Evolutionary conservation across 2,888 invertebrate species (phyloP), one percentile per base, ranked within the genome.

Genomic region (Plutella xylostella): DNA sequence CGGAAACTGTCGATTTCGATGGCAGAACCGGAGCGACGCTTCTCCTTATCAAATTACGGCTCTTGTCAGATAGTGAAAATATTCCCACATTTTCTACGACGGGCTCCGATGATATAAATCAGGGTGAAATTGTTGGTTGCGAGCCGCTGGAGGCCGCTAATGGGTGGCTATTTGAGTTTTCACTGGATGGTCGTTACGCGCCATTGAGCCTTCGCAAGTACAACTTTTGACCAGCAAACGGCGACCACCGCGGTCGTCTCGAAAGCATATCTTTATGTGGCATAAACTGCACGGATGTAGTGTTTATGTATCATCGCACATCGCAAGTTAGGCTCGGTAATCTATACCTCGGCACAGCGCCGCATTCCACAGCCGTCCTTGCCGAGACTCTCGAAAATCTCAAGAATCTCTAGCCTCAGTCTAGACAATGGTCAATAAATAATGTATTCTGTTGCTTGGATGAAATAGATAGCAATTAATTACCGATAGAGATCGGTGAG

Each of bases 1-100:
- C 65, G 75, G 75, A 76, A 72, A 83, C 80, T 82, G 77, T 82
- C 80, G 76, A 70, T 83, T 82, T 82, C 80, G 68, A 73, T 70
- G 58, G 62, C 49, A 58, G 51, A 68, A 70, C 69, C 68, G 66
- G 72, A 71, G 73, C 70, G 72, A 77, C 73, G 80, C 74, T 76
- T 73, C 76, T 66, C 64, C 74, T 75, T 72, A 80, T 82, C 78
- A 82, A 82, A 82, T 80, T 76, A 72, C 69, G 61, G 68, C 68
- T 68, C 64, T 66, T 57, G 37, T 40, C 25, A 44, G 40, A 63
- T 66, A 72, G 77, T 78, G 79, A 79, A 83, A 79, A 80, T 78
- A 68, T 80, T 79, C 79, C 75, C 79, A 78, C 78, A 79, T 82
- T 83, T 82, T 83, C 82, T 80, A n/a, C 66, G 65, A 56, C 56